Base-by-base conservation (phyloP, 2,797 vertebrate genomes). In the Lithobates sylvaticus region DNA sequence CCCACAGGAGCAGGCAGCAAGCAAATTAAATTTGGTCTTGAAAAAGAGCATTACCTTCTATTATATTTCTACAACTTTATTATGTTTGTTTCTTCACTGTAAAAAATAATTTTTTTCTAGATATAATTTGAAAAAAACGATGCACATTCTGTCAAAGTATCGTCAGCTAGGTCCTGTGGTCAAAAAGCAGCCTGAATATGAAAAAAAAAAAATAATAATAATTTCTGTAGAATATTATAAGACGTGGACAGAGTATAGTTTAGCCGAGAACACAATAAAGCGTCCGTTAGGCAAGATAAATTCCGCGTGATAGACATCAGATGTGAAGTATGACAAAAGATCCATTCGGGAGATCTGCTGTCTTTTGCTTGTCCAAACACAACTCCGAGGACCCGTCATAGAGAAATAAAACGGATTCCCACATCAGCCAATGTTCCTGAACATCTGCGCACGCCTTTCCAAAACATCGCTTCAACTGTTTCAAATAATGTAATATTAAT, bases 381-480 rank as follows among this genome's bases (percentile, higher is more conserved):
- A 36, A 18, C 32, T 34, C 29, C 9, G 29, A 72, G 32, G 27
- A 67, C 2, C 27, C 65, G 29, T 67, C 27, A 67, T 18, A 12
- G 13, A 67, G 65, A 67, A 27, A 67, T 67, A 67, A 67, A 67
- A 67, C 3, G 65, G n/a, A 67, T 67, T 67, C 65, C 65, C 65
- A 67, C 10, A 23, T 61, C 54, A 61, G 23, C 54, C 54, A 61
- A 67, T 67, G 16, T 15, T 26, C 27, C 87, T 90, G 90, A 89
- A 91, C 90, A 91, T 89, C 89, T 91, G 89, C 84, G 79, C 89
- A 87, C 88, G 84, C 87, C 90, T 89, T 86, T 84, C 75, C 84
- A 85, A 89, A 44, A 89, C 88, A 67, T 29, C 21, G 54, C 54
- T 61, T 61, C 54, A 61, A 61, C 54, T n/a, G 54, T 26, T 26